A percentile compares a stretch with the other conserved stretches of the same genome.
Evolutionary conservation across 2,113 vertebrate genomes (phyloP).

Genomic region (Sylvia atricapilla): DNA sequence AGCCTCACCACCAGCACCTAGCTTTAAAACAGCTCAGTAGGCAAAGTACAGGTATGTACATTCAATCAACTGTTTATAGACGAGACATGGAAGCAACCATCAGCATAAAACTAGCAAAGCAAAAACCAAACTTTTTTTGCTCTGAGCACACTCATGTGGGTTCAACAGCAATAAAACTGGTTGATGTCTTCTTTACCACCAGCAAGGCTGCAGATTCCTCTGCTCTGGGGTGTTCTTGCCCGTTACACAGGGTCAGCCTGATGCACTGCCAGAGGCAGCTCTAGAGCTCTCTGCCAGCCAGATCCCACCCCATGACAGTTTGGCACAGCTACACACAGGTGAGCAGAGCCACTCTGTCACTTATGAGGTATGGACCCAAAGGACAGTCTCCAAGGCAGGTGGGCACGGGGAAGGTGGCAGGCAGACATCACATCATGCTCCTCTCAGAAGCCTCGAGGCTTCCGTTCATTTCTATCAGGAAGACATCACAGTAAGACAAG

Average conservation of each 20-base stretch:
- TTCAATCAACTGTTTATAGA: background rate
- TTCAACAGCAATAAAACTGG: background rate
- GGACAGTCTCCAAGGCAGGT: background rate
- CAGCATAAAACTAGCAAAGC: background rate
- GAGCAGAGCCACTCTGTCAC: background rate
- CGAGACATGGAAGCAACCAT: accelerated
- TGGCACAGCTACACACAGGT: background rate
- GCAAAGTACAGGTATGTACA: background rate
- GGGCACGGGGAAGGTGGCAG: accelerated
- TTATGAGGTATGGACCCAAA: accelerated
- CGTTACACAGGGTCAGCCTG: background rate
- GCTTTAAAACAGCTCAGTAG: background rate
- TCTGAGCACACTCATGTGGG: accelerated
- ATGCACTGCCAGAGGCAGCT: background rate
- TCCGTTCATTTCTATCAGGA: background rate
- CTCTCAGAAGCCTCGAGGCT: background rate
- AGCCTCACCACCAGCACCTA: background rate
- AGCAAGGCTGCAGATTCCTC: background rate
- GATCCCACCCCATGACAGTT: too few species aligned
- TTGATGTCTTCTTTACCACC: background rate
- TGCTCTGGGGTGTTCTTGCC: background rate
- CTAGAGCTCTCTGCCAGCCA: background rate
- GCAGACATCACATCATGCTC: accelerated
- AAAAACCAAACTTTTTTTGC: background rate
- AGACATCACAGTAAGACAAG: background rate